These are phyloP conservation scores for Gallinago media DNA, from an alignment of 2,113 vertebrate species.

Conservation along the genomic window DNA sequence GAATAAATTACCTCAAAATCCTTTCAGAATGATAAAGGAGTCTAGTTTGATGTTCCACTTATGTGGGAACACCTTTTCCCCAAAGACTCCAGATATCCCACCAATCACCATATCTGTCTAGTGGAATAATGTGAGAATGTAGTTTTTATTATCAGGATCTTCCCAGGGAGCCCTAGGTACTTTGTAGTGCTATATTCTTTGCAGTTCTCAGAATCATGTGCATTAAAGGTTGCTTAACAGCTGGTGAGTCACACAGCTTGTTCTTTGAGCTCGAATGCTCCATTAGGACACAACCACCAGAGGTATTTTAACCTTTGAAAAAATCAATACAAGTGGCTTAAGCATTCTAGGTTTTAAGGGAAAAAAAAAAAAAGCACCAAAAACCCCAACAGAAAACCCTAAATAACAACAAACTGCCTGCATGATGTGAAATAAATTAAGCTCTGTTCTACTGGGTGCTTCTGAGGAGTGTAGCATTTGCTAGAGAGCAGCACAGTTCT, in stretches of 20 bases:
- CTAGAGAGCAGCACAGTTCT: not conserved
- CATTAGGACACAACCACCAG: constrained; percentile 55
- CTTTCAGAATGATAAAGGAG: constrained; percentile 20
- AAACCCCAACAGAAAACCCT: not conserved
- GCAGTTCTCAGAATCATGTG: constrained; percentile 40
- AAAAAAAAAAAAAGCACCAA: not conserved
- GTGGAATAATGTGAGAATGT: constrained; percentile 42
- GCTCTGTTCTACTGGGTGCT: not conserved
- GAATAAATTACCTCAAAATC: not conserved
- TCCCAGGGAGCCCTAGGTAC: constrained; percentile 43
- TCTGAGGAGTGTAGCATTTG: not conserved
- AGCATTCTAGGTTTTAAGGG: not conserved
- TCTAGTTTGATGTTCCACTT: not conserved
- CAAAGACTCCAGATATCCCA: constrained; percentile 1
- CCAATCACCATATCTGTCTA: not conserved
- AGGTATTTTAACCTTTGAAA: constrained; percentile 68
- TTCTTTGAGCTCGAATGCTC: constrained; percentile 55
- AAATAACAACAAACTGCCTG: not conserved
- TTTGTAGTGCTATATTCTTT: constrained; percentile 56
- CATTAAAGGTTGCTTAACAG: constrained; percentile 66
- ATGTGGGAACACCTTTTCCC: constrained; percentile 30
- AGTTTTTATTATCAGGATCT: constrained; percentile 52
- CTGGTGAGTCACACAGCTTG: constrained; percentile 59
- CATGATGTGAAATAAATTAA: not conserved
- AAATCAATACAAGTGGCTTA: constrained; percentile 41